Base-by-base conservation (phyloP, 2,797 vertebrate species). In the Octomys mimax region DNA sequence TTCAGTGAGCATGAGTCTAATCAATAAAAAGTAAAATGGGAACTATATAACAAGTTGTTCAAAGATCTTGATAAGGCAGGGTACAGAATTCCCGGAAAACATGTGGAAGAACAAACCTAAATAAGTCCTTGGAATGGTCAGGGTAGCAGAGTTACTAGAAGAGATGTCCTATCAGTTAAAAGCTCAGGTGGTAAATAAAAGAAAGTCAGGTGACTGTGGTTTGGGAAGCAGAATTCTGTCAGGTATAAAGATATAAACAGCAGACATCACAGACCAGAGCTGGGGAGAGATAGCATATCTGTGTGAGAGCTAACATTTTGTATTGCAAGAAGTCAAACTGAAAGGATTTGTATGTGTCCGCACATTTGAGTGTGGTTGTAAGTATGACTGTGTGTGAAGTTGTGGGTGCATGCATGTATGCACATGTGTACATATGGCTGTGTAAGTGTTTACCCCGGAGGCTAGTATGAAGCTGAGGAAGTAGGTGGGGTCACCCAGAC, bases 221-320 rank as follows among this genome's bases (percentile, higher is more conserved):
- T 75, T 70, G 9, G 6, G n/a, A 33, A 85, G 19, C 4, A 18
- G 31, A 18, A 87, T 88, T 31, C 19, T 57, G 5, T n/a, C 75
- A 52, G 80, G 13, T 79, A 42, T 68, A 80, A 94, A 91, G 79
- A 57, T 59, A 62, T 39, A 57, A 77, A 94, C 59, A n/a, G 31
- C 28, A 87, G 12, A 59, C 1, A 28, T 6, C 73, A 66, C 57
- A 77, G 33, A 54, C 33, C 85, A 70, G 39, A 62, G 39, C 49
- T 13, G 1, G 36, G 9, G 22, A 81, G 57, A 80, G 33, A 71
- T 19, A 77, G 28, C 36, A 11, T 5, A 31, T 71, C 70, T 62
- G 33, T 39, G 11, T 54, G 52, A 39, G 14, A 19, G n/a, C 4
- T 33, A 11, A 22, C 2, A 46, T 42, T 2, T 54, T 39, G 22